Evolutionary conservation across 2,888 invertebrate species (phyloP).

Genomic region (Meta bourneti): DNA sequence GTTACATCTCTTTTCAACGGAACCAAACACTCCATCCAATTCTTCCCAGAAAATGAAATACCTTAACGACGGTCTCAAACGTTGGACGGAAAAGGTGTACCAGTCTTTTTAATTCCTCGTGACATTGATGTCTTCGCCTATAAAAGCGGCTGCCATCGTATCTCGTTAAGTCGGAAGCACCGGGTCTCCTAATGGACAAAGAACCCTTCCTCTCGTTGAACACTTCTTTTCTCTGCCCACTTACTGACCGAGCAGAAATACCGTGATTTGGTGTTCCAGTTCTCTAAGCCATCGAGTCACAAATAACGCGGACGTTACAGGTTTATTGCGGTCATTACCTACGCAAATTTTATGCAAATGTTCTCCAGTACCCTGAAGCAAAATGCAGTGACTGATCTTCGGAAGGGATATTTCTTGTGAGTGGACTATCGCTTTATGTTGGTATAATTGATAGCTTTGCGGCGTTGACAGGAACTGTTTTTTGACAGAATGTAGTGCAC

Average conservation of each 20-base stretch:
- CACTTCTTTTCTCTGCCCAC: not conserved
- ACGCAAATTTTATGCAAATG: not conserved
- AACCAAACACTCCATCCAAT: not conserved
- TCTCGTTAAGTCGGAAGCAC: slow-evolving; percentile 1
- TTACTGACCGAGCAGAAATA: not conserved
- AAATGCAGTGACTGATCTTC: too few species aligned
- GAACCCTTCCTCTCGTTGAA: not conserved
- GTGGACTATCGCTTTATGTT: too few species aligned
- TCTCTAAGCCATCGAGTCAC: too few species aligned
- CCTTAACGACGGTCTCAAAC: too few species aligned
- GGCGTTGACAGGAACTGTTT: too few species aligned
- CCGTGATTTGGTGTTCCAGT: not conserved
- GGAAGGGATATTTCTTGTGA: too few species aligned
- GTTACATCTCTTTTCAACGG: too few species aligned
- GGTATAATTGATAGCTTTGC: too few species aligned
- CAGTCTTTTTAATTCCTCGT: slow-evolving; percentile 9
- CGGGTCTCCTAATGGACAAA: not conserved
- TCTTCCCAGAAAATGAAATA: not conserved
- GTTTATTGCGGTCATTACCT: not conserved
- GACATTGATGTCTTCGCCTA: not conserved
- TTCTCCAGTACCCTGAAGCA: too few species aligned
- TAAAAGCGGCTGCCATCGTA: not conserved
- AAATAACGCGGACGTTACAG: not conserved
- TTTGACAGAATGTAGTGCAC: too few species aligned
- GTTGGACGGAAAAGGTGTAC: too few species aligned